These are phyloP conservation scores for Tadarida brasiliensis DNA, from an alignment of 2,797 vertebrate species.

Conservation along the genomic window DNA sequence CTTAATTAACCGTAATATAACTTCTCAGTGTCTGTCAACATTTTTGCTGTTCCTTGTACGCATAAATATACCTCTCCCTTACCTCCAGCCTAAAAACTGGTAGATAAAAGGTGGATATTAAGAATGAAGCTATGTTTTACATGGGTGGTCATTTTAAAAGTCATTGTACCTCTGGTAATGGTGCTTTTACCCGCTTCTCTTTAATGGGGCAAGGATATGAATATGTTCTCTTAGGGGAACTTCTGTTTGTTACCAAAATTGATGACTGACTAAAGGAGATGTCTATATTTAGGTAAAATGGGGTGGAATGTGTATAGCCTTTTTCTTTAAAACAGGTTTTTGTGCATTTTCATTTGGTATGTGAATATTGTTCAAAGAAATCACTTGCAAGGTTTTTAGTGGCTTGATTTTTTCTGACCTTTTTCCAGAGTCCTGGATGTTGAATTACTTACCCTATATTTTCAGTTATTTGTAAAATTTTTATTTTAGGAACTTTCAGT, in stretches of 20 bases:
- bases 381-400: conserved; percentile 40
- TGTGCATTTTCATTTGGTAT: conserved; percentile 75
- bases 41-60: conserved; percentile 64
- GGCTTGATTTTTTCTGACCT: conserved; percentile 66
- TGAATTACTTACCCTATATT: conserved; percentile 65
- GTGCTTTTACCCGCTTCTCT: conserved; percentile 73
- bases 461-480: conserved; percentile 70
- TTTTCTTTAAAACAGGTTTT: conserved; percentile 72
- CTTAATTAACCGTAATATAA: conserved; percentile 44
- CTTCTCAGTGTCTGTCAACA: conserved; percentile 66
- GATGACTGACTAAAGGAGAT: conserved; percentile 68
- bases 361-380: conserved; percentile 69
- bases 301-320: not conserved
- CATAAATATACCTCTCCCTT: conserved; percentile 54
- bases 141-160: conserved; percentile 22
- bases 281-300: conserved; percentile 58
- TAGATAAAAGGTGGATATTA: conserved; percentile 42
- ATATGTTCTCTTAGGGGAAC: conserved; percentile 74
- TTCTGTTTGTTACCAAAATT: conserved; percentile 71
- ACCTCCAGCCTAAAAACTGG: conserved; percentile 53
- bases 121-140: conserved; percentile 61
- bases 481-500: conserved; percentile 60
- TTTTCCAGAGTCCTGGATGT: conserved; percentile 73
- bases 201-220: conserved; percentile 65
- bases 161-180: conserved; percentile 56